A percentile compares a stretch with the other conserved stretches of the same genome.
phyloP scores from a whole-genome alignment of 1,140 invertebrate species.

The Acromyrmex charruanus region DNA sequence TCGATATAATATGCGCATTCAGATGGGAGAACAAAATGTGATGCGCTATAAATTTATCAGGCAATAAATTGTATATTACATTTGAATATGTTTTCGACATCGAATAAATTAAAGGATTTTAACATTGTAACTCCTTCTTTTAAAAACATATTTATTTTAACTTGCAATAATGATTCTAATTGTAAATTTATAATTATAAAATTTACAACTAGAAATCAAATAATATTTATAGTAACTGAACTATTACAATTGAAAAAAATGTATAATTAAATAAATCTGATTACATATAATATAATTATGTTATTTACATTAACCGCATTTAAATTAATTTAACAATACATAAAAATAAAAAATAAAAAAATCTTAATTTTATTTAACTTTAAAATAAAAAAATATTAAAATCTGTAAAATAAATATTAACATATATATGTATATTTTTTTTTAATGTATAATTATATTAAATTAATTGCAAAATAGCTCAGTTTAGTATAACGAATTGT shows the following conservation, averaged over 20 bases:
- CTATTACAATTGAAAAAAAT: not conserved
- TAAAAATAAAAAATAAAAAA: not conserved
- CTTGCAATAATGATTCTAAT: not conserved
- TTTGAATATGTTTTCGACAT: slow-evolving; percentile 20
- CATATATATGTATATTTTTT: not conserved
- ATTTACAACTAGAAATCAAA: not conserved
- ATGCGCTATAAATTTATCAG: slow-evolving; percentile 33
- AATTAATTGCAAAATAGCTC: not conserved
- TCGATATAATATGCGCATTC: slow-evolving; percentile 35
- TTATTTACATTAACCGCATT: not conserved
- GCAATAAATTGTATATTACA: slow-evolving; percentile 39
- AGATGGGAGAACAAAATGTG: not conserved
- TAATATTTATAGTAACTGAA: not conserved
- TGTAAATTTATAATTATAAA: not conserved
- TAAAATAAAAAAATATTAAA: not conserved
- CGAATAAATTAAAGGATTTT: slow-evolving; percentile 6
- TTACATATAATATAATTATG: not conserved
- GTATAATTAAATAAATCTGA: not conserved
- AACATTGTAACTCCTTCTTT: not conserved
- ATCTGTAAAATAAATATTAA: not conserved
- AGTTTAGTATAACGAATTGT: not conserved
- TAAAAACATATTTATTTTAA: not conserved
- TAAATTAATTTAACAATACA: not conserved
- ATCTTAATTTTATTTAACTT: not conserved
- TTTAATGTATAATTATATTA: not conserved